These are phyloP conservation scores for Montipora efflorescens DNA, from an alignment of 64 coral and sea anemone species.

Conservation along the genomic window DNA sequence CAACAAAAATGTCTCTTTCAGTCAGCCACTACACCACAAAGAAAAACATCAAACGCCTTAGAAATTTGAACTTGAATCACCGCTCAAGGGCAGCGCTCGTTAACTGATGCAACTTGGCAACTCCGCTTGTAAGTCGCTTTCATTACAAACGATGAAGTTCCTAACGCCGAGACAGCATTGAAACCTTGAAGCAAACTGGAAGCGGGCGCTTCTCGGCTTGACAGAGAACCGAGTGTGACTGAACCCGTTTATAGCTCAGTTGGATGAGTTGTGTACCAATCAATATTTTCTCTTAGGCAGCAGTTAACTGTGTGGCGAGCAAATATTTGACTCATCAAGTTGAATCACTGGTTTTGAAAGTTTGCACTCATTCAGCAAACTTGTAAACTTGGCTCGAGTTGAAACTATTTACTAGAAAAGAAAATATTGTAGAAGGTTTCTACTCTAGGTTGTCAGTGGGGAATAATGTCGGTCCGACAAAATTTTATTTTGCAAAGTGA, in stretches of 20 bases:
- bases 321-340: conserved; percentile 97
- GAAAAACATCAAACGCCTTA: neutral
- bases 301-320: conserved; percentile 86
- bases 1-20: conserved; percentile 3
- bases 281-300: conserved; percentile 44
- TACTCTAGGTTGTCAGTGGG: neutral
- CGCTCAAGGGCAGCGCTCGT: neutral
- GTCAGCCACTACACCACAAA: conserved; percentile 37
- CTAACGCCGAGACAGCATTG: neutral
- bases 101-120: too few species aligned
- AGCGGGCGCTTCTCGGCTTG: neutral
- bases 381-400: conserved; percentile 35
- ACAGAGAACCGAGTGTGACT: neutral
- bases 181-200: neutral
- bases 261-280: conserved; percentile 42
- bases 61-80: neutral
- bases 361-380: conserved; percentile 70
- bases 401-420: conserved; percentile 16
- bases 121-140: too few species aligned
- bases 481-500: neutral
- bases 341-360: conserved; percentile 68
- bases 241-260: conserved; percentile 18
- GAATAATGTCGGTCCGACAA: neutral
- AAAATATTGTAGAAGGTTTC: conserved; percentile 1
- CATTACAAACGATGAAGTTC: too few species aligned